A percentile compares a stretch with the other conserved stretches of the same genome.
Evolutionary conservation across 1,140 invertebrate genomes (phyloP).

Genomic region (Scaptomyza montana): DNA sequence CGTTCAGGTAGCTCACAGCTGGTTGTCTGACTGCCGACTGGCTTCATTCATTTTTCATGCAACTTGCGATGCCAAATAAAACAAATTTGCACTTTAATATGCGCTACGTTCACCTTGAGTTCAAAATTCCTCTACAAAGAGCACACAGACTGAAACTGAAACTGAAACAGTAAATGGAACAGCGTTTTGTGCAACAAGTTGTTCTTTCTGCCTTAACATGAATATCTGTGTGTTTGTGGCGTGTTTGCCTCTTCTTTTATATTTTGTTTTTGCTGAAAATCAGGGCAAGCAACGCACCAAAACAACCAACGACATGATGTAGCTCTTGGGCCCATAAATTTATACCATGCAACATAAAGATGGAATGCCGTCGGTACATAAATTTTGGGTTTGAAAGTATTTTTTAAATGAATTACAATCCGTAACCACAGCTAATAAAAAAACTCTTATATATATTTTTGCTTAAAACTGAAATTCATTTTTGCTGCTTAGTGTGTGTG

Average conservation of each 20-base stretch:
- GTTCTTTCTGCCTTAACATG: slow-evolving; percentile 16
- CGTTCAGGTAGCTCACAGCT: slow-evolving; percentile 7
- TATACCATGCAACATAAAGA: slow-evolving; percentile 44
- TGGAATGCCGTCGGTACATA: no score
- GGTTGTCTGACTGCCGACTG: slow-evolving; percentile 19
- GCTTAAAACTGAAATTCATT: background rate
- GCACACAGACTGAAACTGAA: slow-evolving; percentile 13
- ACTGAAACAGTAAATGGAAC: slow-evolving; percentile 26
- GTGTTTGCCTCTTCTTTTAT: slow-evolving; percentile 12
- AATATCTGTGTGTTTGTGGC: slow-evolving; percentile 13
- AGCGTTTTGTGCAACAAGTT: slow-evolving; percentile 64
- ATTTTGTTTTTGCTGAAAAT: slow-evolving; percentile 43
- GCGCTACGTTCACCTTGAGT: slow-evolving; percentile 62
- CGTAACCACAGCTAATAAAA: no score
- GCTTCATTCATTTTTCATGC: slow-evolving; percentile 70
- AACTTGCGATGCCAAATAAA: slow-evolving; percentile 66
- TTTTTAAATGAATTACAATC: no score
- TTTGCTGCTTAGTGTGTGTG: slow-evolving; percentile 34
- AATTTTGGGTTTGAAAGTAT: no score
- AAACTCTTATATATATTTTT: background rate
- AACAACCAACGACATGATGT: slow-evolving; percentile 46
- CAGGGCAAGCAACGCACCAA: slow-evolving; percentile 42
- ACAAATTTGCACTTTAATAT: slow-evolving; percentile 81
- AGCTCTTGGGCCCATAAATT: slow-evolving; percentile 36
- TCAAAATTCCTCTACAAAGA: slow-evolving; percentile 34